Evolutionary conservation across 2,797 vertebrate genomes (phyloP).

Genomic region (Lagocephalus sceleratus): DNA sequence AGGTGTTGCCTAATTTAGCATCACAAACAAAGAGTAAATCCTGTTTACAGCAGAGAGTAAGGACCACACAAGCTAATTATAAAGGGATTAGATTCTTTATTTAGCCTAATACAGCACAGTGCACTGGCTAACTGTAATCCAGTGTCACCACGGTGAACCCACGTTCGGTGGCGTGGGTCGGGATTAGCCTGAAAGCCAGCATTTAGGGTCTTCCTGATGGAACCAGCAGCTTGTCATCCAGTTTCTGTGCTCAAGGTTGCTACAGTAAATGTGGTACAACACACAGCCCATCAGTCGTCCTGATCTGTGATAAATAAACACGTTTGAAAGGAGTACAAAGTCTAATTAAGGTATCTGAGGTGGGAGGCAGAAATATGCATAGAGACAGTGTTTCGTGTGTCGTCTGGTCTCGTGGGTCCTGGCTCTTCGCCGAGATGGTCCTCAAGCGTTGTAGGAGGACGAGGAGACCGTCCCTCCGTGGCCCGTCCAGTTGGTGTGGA

Average conservation of each 20-base stretch:
- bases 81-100: conserved; percentile 81
- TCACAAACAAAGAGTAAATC: conserved; percentile 42
- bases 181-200: conserved; percentile 18
- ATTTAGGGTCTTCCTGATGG: conserved; percentile 7
- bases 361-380: conserved; percentile 11
- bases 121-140: conserved; percentile 70
- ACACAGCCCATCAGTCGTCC: conserved; percentile 34
- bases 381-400: conserved; percentile 48
- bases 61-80: conserved; percentile 70
- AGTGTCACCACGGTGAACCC: conserved; percentile 57
- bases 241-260: conserved; percentile 14
- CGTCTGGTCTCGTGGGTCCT: conserved; percentile 7
- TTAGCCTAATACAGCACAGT: conserved; percentile 75
- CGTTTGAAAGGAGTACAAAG: conserved; percentile 27
- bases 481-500: conserved; percentile 98
- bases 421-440: not conserved
- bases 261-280: conserved; percentile 16
- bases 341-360: conserved; percentile 15
- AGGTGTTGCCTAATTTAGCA: conserved; percentile 21
- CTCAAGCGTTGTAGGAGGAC: conserved; percentile 90
- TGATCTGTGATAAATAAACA: conserved; percentile 60
- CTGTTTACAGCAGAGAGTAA: conserved; percentile 57
- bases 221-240: conserved; percentile 6
- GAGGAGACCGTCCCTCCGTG: conserved; percentile 90
- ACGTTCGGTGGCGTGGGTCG: conserved; percentile 36